These are phyloP conservation scores for Cartodere bifasciata DNA, from an alignment of 2,888 invertebrate species.

Conservation along the genomic window DNA sequence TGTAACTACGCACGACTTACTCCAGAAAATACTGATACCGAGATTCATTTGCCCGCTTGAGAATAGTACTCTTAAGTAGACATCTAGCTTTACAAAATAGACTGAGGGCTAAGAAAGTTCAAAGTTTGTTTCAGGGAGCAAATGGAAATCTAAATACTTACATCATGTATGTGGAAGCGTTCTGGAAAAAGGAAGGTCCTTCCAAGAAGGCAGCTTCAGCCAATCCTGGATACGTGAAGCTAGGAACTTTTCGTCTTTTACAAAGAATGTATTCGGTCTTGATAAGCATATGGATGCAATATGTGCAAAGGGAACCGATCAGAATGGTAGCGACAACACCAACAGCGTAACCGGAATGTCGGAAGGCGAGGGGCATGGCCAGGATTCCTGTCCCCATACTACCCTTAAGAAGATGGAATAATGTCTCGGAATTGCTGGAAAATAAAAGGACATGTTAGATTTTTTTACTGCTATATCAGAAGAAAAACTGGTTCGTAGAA, in stretches of 20 bases:
- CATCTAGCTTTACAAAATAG: too few relatives aligned
- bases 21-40: too few relatives aligned
- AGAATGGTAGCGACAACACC: conserved; percentile 69
- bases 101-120: too few relatives aligned
- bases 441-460: too few relatives aligned
- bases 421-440: conserved; percentile 62
- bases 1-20: too few relatives aligned
- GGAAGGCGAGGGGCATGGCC: conserved; percentile 81
- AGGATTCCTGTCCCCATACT: conserved; percentile 86
- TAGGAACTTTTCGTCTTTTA: conserved; percentile 38
- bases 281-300: conserved; percentile 85
- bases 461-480: too few relatives aligned
- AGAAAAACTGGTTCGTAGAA: too few relatives aligned
- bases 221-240: conserved; percentile 67
- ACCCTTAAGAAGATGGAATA: conserved; percentile 78
- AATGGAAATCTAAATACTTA: conserved; percentile 42
- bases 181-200: conserved; percentile 56
- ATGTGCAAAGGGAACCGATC: conserved; percentile 82
- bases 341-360: conserved; percentile 68
- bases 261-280: conserved; percentile 53
- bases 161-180: conserved; percentile 53
- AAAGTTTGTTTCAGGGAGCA: too few relatives aligned
- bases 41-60: too few relatives aligned
- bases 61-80: too few relatives aligned
- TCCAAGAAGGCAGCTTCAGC: conserved; percentile 66